phyloP scores from a whole-genome alignment of 2,888 invertebrate genomes.

The Tenodera sinensis region DNA sequence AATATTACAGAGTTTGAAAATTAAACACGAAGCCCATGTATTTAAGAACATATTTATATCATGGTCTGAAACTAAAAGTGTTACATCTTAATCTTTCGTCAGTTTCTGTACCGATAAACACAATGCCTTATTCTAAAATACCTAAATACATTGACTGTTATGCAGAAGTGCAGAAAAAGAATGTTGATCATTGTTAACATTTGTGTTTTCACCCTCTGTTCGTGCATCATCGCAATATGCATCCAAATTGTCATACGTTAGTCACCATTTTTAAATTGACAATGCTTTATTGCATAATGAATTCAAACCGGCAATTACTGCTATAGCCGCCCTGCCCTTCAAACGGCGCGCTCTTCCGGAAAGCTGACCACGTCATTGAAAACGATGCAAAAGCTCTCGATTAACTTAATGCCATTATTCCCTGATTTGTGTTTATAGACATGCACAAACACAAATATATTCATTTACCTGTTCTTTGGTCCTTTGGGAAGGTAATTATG shows the following conservation, averaged over 20 bases:
- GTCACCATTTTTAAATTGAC: background rate
- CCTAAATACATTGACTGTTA: no score
- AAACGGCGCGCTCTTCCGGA: background rate
- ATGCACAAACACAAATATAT: background rate
- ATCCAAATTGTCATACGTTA: background rate
- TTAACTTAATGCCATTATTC: background rate
- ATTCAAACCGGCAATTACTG: background rate
- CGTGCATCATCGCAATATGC: background rate
- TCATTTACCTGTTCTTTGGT: background rate
- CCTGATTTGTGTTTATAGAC: background rate
- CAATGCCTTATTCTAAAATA: no score
- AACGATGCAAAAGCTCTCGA: background rate
- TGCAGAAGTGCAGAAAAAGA: no score
- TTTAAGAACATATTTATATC: no score
- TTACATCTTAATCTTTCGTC: no score
- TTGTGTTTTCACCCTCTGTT: background rate
- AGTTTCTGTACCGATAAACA: no score
- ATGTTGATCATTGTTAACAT: no score
- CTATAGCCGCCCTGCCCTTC: background rate
- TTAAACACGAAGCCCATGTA: no score
- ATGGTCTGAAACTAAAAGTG: no score
- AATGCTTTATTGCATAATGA: background rate
- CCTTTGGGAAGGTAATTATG: background rate
- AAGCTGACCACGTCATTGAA: background rate
- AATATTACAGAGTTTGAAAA: no score